These are phyloP conservation scores for Hirtodrosophila confusa DNA, from an alignment of 2,888 invertebrate species.

Conservation along the genomic window DNA sequence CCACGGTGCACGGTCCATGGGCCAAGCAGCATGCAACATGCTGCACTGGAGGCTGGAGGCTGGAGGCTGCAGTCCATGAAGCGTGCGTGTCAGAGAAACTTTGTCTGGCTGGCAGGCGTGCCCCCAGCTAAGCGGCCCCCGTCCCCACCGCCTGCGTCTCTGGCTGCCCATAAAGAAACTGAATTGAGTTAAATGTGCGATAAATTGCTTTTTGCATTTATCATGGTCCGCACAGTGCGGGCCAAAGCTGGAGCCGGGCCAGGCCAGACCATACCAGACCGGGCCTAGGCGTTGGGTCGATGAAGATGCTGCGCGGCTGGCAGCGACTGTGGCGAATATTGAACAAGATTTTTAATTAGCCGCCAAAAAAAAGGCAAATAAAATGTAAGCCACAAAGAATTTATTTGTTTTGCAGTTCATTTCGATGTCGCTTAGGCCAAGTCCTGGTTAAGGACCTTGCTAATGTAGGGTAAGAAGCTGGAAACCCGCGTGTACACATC, in stretches of 20 bases:
- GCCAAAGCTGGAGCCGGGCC: slow-evolving; percentile 55
- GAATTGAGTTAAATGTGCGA: slow-evolving; percentile 80
- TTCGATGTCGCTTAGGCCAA: slow-evolving; percentile 43
- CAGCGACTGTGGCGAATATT: slow-evolving; percentile 69
- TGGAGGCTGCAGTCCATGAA: slow-evolving; percentile 21
- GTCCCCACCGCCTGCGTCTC: slow-evolving; percentile 9
- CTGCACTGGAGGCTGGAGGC: slow-evolving; percentile 14
- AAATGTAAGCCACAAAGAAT: slow-evolving; percentile 18
- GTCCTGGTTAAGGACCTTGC: slow-evolving; percentile 71
- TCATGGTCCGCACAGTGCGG: slow-evolving; percentile 64
- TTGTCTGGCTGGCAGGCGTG: slow-evolving; percentile 53
- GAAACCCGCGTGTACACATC: slow-evolving; percentile 83
- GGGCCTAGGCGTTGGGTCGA: slow-evolving; percentile 20
- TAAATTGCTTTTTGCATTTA: slow-evolving; percentile 81
- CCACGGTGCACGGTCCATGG: slow-evolving; percentile 17
- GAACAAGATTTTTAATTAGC: slow-evolving; percentile 80
- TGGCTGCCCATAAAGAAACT: slow-evolving; percentile 72
- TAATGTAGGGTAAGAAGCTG: slow-evolving; percentile 79
- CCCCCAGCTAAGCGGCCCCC: slow-evolving; percentile 23
- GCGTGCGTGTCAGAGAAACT: slow-evolving; percentile 68
- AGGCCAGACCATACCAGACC: slow-evolving; percentile 28
- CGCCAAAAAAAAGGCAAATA: slow-evolving; percentile 45
- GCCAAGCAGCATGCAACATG: slow-evolving; percentile 13
- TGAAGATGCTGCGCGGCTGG: slow-evolving; percentile 42
- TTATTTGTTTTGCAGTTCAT: slow-evolving; percentile 33